phyloP scores from a whole-genome alignment of 2,888 invertebrate species.

The Cordylochernes scorpioides region DNA sequence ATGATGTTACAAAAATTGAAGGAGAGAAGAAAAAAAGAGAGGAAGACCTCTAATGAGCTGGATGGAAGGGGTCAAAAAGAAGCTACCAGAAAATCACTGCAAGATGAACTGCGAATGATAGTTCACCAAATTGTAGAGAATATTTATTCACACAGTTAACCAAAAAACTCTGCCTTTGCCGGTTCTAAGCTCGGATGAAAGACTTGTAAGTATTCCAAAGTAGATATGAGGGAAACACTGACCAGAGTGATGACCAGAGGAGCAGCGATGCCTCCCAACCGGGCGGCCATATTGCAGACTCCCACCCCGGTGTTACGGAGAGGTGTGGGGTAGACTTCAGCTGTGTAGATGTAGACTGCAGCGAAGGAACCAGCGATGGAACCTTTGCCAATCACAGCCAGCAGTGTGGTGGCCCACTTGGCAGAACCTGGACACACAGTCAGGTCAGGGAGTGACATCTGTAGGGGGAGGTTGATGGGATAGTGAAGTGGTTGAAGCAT shows the following conservation, averaged over 20 bases:
- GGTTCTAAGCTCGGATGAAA: background rate
- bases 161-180: background rate
- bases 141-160: background rate
- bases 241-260: constrained; percentile 12
- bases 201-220: background rate
- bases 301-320: constrained; percentile 18
- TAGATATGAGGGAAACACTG: background rate
- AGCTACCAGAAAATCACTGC: too few relatives aligned
- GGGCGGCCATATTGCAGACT: constrained; percentile 11
- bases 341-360: constrained; percentile 39
- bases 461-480: too few relatives aligned
- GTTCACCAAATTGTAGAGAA: background rate
- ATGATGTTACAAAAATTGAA: too few relatives aligned
- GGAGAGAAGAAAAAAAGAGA: too few relatives aligned
- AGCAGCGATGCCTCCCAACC: constrained; percentile 13
- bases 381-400: constrained; percentile 38
- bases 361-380: constrained; percentile 39
- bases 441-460: too few relatives aligned
- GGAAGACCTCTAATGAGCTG: too few relatives aligned
- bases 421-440: constrained; percentile 14
- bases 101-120: background rate
- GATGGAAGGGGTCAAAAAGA: too few relatives aligned
- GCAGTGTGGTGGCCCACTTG: constrained; percentile 29
- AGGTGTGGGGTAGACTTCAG: constrained; percentile 37
- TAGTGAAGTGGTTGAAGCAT: background rate